Evolutionary conservation across 2,888 invertebrate genomes (phyloP).

Genomic region (Tetheella fluctuosa): DNA sequence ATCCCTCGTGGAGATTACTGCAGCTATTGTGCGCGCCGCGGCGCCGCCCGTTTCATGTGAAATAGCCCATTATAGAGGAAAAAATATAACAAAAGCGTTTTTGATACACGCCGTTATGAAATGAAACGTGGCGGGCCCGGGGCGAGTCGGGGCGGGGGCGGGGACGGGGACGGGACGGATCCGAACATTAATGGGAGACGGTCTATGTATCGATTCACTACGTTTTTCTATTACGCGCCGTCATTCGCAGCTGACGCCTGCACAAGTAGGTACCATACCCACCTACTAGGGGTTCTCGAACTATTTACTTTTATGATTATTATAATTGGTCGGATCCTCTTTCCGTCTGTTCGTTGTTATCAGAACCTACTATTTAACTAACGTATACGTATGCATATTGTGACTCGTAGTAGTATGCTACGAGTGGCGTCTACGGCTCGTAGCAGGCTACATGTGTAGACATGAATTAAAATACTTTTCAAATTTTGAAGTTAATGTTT

Average conservation of each 20-base stretch:
- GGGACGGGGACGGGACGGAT: slow-evolving; percentile 20
- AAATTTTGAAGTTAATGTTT: not conserved
- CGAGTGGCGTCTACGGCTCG: no score
- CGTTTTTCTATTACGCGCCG: slow-evolving; percentile 55
- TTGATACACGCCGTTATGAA: slow-evolving; percentile 39
- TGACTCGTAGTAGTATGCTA: not conserved
- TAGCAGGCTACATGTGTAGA: not conserved
- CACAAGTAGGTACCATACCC: not conserved
- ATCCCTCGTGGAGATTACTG: slow-evolving; percentile 15
- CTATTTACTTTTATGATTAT: slow-evolving; percentile 1
- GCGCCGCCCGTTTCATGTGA: slow-evolving; percentile 35
- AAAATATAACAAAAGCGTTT: slow-evolving; percentile 37
- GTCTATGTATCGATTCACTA: slow-evolving; percentile 47
- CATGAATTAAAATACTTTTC: not conserved
- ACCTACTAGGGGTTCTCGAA: not conserved
- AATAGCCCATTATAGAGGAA: slow-evolving; percentile 49
- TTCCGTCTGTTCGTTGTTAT: slow-evolving; percentile 2
- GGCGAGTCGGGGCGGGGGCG: slow-evolving; percentile 21
- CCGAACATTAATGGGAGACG: slow-evolving; percentile 37
- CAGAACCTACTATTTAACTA: not conserved
- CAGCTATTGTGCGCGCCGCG: slow-evolving; percentile 5
- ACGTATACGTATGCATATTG: not conserved
- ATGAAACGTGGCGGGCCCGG: slow-evolving; percentile 30
- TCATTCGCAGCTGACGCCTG: slow-evolving; percentile 51
- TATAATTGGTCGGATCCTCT: not conserved